These are phyloP conservation scores for Condylura cristata DNA, from an alignment of 2,113 vertebrate species.

Conservation along the genomic window DNA sequence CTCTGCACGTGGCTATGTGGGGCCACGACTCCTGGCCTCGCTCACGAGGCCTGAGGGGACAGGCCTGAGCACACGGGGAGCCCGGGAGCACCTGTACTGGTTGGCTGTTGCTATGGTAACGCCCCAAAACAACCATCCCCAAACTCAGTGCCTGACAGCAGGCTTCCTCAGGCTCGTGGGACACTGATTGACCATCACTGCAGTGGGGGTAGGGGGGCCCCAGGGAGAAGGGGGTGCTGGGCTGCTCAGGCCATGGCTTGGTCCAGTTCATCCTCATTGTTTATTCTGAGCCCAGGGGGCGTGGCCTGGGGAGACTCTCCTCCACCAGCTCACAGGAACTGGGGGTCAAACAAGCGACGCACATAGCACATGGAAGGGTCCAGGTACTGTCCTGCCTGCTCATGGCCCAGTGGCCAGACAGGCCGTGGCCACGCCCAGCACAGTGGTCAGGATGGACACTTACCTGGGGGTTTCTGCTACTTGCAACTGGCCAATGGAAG, in stretches of 20 bases:
- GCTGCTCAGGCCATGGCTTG: not conserved
- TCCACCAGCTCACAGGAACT: not conserved
- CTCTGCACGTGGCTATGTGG: not conserved
- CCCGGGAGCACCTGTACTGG: accelerated
- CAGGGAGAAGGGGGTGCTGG: not conserved
- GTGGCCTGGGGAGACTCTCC: not conserved
- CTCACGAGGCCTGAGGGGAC: not conserved
- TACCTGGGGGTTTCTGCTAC: not conserved
- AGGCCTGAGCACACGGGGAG: not conserved
- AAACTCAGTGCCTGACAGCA: not conserved
- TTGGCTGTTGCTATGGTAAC: not conserved
- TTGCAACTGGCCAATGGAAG: not conserved
- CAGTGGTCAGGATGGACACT: accelerated
- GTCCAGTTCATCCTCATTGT: not conserved
- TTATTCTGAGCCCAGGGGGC: not conserved
- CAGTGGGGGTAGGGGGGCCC: too few relatives aligned
- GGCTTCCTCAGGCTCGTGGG: not conserved
- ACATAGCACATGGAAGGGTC: not conserved
- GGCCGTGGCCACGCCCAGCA: not conserved
- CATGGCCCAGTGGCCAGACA: not conserved
- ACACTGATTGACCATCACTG: not conserved
- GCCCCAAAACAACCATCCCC: not conserved
- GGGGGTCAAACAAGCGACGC: not conserved
- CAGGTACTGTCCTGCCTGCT: not conserved
- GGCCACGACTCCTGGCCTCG: not conserved